A percentile compares a stretch with the other conserved stretches of the same genome.
These are phyloP conservation scores for Scomber japonicus DNA, from an alignment of 2,113 vertebrate genomes.

Conservation along the genomic window DNA sequence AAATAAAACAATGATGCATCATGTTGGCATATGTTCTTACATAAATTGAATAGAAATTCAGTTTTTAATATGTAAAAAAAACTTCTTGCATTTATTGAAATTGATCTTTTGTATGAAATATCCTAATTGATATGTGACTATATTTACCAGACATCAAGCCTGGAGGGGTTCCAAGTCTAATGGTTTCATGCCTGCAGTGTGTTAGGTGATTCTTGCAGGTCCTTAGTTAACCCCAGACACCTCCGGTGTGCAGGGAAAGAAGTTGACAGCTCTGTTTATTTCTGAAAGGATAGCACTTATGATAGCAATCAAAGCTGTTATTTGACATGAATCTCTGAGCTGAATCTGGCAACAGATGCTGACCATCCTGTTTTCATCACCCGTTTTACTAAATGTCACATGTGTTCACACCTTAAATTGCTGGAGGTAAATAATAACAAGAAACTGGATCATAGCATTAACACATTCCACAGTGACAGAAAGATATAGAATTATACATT, in stretches of 20 bases:
- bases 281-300: slow-evolving; percentile 66
- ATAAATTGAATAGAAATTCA: neutral
- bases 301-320: slow-evolving; percentile 70
- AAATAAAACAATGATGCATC: neutral
- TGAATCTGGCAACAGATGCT: slow-evolving; percentile 72
- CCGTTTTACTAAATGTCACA: slow-evolving; percentile 82
- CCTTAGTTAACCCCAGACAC: slow-evolving; percentile 82
- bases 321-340: slow-evolving; percentile 78
- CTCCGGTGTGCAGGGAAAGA: slow-evolving; percentile 76
- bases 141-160: slow-evolving; percentile 48
- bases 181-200: slow-evolving; percentile 50
- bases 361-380: slow-evolving; percentile 77
- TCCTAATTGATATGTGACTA: slow-evolving; percentile 41
- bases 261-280: slow-evolving; percentile 81
- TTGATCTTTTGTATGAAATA: neutral
- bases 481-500: neutral
- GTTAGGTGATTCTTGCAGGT: slow-evolving; percentile 72
- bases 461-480: neutral
- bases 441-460: slow-evolving; percentile 8
- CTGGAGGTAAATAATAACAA: slow-evolving; percentile 44
- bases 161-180: slow-evolving; percentile 37
- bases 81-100: neutral
- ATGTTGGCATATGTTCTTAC: neutral
- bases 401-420: slow-evolving; percentile 79
- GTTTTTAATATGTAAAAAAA: neutral